A percentile compares a stretch with the other conserved stretches of the same genome.
Conservation (phyloP, 1,140 invertebrate genomes). For the Lordiphosa mommai region DNA sequence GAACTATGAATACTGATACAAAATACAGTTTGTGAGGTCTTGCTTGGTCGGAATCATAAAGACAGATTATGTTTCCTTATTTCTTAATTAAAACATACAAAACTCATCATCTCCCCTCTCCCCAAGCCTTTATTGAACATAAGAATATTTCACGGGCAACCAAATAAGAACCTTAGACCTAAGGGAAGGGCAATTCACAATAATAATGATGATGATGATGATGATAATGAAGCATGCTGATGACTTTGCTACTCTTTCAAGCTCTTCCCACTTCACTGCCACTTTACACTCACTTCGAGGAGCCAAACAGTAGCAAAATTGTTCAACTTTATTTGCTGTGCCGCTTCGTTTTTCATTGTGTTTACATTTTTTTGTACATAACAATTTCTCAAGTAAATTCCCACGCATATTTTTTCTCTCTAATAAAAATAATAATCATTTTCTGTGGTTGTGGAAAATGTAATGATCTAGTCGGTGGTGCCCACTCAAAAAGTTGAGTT, state of each 20-base stretch:
- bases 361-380: conserved; percentile 29
- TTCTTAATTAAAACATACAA: conserved; percentile 46
- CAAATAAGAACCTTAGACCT: conserved; percentile 19
- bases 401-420: conserved; percentile 56
- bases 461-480: conserved; percentile 16
- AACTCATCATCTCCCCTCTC: conserved; percentile 9
- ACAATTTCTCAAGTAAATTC: conserved; percentile 60
- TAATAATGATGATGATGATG: conserved; percentile 14
- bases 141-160: conserved; percentile 43
- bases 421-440: conserved; percentile 63
- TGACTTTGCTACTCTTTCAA: conserved; percentile 49
- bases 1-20: too few species aligned
- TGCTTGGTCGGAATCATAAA: too few species aligned
- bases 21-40: too few species aligned
- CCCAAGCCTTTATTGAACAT: background rate
- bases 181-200: conserved; percentile 20
- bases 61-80: background rate
- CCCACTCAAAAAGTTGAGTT: conserved; percentile 23
- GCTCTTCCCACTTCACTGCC: conserved; percentile 34
- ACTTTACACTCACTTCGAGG: conserved; percentile 39
- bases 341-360: conserved; percentile 24
- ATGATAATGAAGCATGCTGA: conserved; percentile 22
- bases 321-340: conserved; percentile 59
- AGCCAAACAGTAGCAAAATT: conserved; percentile 63
- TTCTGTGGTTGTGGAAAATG: conserved; percentile 39